Base-by-base conservation (phyloP, 2,888 invertebrate genomes). In the Cheilosia impressa region DNA sequence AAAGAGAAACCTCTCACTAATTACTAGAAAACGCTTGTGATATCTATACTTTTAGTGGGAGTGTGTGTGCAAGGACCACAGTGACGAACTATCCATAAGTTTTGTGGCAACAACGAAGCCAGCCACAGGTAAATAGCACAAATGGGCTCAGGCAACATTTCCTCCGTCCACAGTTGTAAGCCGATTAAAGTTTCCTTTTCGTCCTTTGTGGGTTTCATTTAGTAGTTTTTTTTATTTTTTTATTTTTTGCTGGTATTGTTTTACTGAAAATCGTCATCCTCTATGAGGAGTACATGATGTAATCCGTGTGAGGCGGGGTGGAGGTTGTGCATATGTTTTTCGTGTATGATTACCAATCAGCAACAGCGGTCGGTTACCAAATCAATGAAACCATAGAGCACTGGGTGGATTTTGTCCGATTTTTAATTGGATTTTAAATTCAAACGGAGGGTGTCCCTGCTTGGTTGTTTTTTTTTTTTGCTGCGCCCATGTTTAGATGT, bases 391-490 rank as follows among this genome's bases (percentile, higher is more conserved):
- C 41, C 45, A n/a, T 53, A 31, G 38, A 50, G 41, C n/a, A 41
- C n/a, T 38, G 57, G 62, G 13, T 58, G 43, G 68, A 62, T 62
- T 77, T 68, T n/a, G 47, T 45, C 17, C 7, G 7, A 38, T 57
- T 55, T 78, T 78, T 58, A 71, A 78, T 78, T 78, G 78, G 71
- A 78, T 78, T 76, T 38, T 66, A 43, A 52, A 60, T 60, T 43
- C 17, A 24, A n/a, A 34, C 9, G 1, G 24, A 2, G n/a, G n/a
- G n/a, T n/a, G 10, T n/a, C 24, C 9, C 15, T 15, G 15, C 24
- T 38, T 13, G n/a, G 3, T 17, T 17, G 19, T 17, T 60, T 60
- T n/a, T 2, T 22, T 13, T 17, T 3, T 57, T 19, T 19, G 2
- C 1, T n/a, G n/a, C n/a, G 4, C 9, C 27, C 10, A 34, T n/a